Conservation (phyloP, 1,140 invertebrate genomes). For the Pogonognathellus flavescens region DNA sequence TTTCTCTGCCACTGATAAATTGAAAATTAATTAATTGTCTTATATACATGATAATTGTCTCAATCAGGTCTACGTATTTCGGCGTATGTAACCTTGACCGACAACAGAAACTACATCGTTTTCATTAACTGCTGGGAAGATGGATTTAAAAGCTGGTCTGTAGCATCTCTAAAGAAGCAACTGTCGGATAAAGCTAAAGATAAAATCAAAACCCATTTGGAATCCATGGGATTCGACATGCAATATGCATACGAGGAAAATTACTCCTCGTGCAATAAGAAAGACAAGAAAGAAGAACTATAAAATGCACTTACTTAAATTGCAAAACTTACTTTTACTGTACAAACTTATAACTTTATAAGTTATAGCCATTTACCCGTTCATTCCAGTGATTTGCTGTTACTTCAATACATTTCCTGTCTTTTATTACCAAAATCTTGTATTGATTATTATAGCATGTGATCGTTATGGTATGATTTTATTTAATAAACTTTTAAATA, state of each 20-base stretch:
- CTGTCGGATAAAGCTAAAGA: conserved; percentile 1
- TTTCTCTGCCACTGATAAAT: background rate
- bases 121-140: conserved; percentile 23
- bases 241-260: background rate
- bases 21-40: no score
- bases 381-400: no score
- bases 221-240: conserved; percentile 9
- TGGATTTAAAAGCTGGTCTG: conserved; percentile 23
- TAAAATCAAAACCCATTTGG: conserved; percentile 9
- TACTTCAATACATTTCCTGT: no score
- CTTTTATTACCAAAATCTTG: no score
- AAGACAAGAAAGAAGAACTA: background rate
- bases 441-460: no score
- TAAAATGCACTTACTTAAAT: background rate
- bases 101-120: conserved; percentile 25
- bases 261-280: background rate
- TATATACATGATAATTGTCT: no score
- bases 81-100: conserved; percentile 18
- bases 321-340: no score
- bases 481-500: no score
- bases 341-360: no score
- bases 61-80: background rate
- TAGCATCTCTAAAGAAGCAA: background rate
- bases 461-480: no score
- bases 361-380: no score